Base-by-base conservation (phyloP, 2,797 vertebrate species). In the Otolemur crassicaudatus region DNA sequence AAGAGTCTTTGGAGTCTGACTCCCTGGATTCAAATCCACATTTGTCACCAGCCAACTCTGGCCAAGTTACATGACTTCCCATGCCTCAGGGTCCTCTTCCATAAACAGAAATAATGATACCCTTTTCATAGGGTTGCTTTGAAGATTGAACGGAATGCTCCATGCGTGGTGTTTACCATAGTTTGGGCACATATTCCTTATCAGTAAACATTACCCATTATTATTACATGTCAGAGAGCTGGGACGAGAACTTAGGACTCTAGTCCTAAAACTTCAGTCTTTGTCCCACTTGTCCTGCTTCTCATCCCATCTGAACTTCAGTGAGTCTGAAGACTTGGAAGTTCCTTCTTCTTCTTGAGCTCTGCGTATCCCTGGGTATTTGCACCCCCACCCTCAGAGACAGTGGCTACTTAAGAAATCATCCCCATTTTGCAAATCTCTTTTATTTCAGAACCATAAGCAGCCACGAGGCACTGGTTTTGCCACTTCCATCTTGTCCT, bases 331-430 rank as follows among this genome's bases (percentile, higher is more conserved):
- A n/a, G 37, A 19, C 69, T 53, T 5, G 6, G 37, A 11, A 34
- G 2, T 4, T 34, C 25, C 20, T 22, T 77, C 14, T 80, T 84
- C 63, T 56, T 5, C 23, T 37, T 1, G 0, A 53, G n/a, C 3
- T 49, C 1, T 5, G 3, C 4, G 5, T 25, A 10, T 13, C 29
- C 53, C 19, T 2, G 5, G 40, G 31, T 0, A 5, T 56, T 46
- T 12, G 0, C 2, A 12, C 8, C 9, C 23, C 16, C 1, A 67
- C 43, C 1, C 31, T 65, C 17, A 14, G 16, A 16, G n/a, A 3
- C 14, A 53, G 5, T 1, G 40, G 56, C 19, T 34, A 79, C 22
- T 63, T 27, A 27, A 56, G 69, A 76, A 82, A 40, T 3, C 1
- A 0, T 1, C 53, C 25, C 40, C 31, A 16, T n/a, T 17, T 22